A percentile compares a stretch with the other conserved stretches of the same genome.
These are phyloP conservation scores for Chymomyza caudatula DNA, from an alignment of 2,888 invertebrate genomes.

Conservation along the genomic window DNA sequence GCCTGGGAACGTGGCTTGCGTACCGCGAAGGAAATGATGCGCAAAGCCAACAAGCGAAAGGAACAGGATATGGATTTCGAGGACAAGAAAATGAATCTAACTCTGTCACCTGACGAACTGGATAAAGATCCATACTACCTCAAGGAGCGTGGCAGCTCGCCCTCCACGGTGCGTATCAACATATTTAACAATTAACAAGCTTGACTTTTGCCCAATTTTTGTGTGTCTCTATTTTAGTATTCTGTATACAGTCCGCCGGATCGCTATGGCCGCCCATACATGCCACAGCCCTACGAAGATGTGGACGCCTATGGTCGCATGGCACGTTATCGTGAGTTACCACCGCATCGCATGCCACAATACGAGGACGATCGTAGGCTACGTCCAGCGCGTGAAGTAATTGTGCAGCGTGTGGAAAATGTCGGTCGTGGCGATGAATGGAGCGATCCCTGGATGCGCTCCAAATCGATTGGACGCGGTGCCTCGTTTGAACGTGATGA, in stretches of 20 bases:
- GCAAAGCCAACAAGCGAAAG: slow-evolving; percentile 94
- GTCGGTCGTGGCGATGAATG: slow-evolving; percentile 88
- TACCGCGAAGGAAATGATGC: slow-evolving; percentile 96
- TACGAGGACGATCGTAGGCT: slow-evolving; percentile 81
- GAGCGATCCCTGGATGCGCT: slow-evolving; percentile 96
- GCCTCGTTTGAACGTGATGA: slow-evolving; percentile 72
- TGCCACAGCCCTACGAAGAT: slow-evolving; percentile 75
- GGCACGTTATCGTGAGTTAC: slow-evolving; percentile 80
- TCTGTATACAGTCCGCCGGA: slow-evolving; percentile 75
- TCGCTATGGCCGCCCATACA: slow-evolving; percentile 67
- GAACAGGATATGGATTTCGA: slow-evolving; percentile 97
- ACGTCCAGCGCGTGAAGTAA: slow-evolving; percentile 85
- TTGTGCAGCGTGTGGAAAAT: slow-evolving; percentile 84
- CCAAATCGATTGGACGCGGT: slow-evolving; percentile 81
- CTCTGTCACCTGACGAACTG: slow-evolving; percentile 84
- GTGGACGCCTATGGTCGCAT: slow-evolving; percentile 78
- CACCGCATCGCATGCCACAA: slow-evolving; percentile 80
- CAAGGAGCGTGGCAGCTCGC: slow-evolving; percentile 80
- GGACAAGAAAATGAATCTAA: slow-evolving; percentile 95
- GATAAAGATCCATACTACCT: slow-evolving; percentile 86
- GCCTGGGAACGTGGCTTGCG: slow-evolving; percentile 97
- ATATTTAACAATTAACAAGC: neutral
- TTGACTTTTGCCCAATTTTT: neutral
- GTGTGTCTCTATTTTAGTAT: slow-evolving; percentile 20
- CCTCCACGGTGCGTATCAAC: slow-evolving; percentile 59